Evolutionary conservation across 2,888 invertebrate species (phyloP).

Genomic region (Mesodorylaimus sp.): DNA sequence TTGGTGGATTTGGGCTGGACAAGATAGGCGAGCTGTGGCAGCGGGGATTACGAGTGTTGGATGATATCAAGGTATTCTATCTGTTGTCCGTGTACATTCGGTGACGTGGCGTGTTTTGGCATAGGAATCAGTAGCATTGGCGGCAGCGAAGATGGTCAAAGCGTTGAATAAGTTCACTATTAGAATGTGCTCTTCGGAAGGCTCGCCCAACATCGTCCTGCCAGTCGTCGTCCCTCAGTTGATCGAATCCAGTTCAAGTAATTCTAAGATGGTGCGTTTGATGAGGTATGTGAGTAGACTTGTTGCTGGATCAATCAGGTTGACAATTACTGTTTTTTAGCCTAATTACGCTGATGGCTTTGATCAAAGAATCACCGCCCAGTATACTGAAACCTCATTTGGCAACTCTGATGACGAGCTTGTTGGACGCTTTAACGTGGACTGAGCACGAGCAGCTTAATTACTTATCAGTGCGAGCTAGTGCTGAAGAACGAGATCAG

Average conservation of each 20-base stretch:
- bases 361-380: not conserved
- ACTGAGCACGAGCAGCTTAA: not conserved
- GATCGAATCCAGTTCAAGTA: no score
- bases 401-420: not conserved
- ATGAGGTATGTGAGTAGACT: no score
- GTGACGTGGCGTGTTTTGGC: no score
- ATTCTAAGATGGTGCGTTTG: no score
- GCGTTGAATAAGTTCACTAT: no score
- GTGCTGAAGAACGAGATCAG: not conserved
- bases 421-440: not conserved
- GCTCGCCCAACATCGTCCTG: no score
- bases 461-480: not conserved
- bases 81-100: not conserved
- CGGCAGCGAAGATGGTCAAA: no score
- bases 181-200: no score
- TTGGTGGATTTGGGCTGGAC: no score
- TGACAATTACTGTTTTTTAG: not conserved
- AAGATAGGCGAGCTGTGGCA: not conserved
- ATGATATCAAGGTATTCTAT: not conserved
- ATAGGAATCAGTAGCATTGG: no score
- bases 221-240: no score
- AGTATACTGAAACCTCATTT: not conserved
- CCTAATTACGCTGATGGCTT: not conserved
- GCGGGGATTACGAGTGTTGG: not conserved
- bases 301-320: not conserved